Evolutionary conservation across 2,797 vertebrate genomes (phyloP).

Genomic region (Holocentrus rufus): DNA sequence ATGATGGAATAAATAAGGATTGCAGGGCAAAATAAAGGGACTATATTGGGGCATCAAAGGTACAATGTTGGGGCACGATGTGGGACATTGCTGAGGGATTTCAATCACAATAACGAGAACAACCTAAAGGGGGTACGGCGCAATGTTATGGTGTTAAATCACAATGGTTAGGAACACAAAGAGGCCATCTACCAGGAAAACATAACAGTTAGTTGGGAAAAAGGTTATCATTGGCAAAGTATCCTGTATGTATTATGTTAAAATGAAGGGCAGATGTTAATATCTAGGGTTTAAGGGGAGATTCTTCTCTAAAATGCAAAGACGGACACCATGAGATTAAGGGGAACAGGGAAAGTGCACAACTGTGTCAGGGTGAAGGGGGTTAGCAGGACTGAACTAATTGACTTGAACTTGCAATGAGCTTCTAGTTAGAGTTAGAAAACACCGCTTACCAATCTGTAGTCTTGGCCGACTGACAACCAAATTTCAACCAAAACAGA

Average conservation of each 20-base stretch:
- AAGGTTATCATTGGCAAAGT: slow-evolving; percentile 40
- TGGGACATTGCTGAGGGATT: slow-evolving; percentile 46
- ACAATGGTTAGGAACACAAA: slow-evolving; percentile 57
- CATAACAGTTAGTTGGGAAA: slow-evolving; percentile 55
- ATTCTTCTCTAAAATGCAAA: slow-evolving; percentile 17
- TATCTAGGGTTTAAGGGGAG: slow-evolving; percentile 20
- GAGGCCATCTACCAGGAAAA: slow-evolving; percentile 53
- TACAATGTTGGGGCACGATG: slow-evolving; percentile 54
- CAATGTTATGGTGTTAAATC: slow-evolving; percentile 51
- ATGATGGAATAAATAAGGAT: slow-evolving; percentile 57
- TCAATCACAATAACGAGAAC: slow-evolving; percentile 59
- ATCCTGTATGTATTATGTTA: slow-evolving; percentile 43
- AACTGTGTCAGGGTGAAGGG: slow-evolving; percentile 25
- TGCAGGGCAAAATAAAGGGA: slow-evolving; percentile 54
- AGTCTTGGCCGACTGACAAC: slow-evolving; percentile 67
- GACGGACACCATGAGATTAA: slow-evolving; percentile 35
- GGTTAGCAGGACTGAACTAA: slow-evolving; percentile 57
- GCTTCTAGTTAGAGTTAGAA: slow-evolving; percentile 25
- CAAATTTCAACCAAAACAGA: slow-evolving; percentile 69
- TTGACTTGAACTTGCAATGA: slow-evolving; percentile 36
- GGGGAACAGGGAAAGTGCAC: slow-evolving; percentile 38
- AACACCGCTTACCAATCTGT: slow-evolving; percentile 37
- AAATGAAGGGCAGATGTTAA: slow-evolving; percentile 49
- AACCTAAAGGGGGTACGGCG: slow-evolving; percentile 52
- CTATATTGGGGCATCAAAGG: slow-evolving; percentile 40